Conservation (phyloP, 2,113 vertebrate species). For the Pelecanus crispus region DNA sequence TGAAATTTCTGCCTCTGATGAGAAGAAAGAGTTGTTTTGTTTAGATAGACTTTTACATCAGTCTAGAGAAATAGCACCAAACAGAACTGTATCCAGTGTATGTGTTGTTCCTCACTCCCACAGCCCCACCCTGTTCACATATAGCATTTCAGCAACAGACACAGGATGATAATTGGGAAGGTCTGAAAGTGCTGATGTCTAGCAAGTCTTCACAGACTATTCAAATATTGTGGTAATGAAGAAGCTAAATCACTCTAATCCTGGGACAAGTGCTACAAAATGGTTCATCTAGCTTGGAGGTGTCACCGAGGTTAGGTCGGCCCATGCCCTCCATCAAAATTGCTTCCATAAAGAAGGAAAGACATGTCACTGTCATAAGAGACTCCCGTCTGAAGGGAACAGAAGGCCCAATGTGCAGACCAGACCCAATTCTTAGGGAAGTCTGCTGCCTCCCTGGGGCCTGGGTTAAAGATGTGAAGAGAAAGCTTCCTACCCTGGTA, state of each 20-base stretch:
- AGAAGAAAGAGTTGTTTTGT: not conserved
- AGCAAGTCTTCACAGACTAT: not conserved
- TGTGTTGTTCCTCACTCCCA: not conserved
- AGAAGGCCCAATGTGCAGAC: too few species aligned
- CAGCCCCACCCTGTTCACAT: rapidly evolving
- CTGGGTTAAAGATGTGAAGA: too few species aligned
- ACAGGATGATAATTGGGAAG: not conserved
- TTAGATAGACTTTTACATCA: not conserved
- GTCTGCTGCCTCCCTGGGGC: too few species aligned
- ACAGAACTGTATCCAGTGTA: not conserved
- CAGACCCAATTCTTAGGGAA: too few species aligned
- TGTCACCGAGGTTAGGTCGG: too few species aligned
- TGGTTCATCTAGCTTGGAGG: too few species aligned
- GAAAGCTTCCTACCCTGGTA: too few species aligned
- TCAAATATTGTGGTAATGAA: not conserved
- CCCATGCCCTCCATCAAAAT: too few species aligned
- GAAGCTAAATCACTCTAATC: not conserved
- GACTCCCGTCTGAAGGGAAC: too few species aligned
- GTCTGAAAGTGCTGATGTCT: not conserved
- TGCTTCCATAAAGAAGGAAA: too few species aligned
- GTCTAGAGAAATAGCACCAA: not conserved
- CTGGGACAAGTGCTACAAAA: not conserved
- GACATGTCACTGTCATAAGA: too few species aligned
- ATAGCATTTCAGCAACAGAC: not conserved
- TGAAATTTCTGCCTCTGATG: not conserved